Conservation (phyloP, 2,888 invertebrate genomes). For the Orchesellides sinensis region DNA sequence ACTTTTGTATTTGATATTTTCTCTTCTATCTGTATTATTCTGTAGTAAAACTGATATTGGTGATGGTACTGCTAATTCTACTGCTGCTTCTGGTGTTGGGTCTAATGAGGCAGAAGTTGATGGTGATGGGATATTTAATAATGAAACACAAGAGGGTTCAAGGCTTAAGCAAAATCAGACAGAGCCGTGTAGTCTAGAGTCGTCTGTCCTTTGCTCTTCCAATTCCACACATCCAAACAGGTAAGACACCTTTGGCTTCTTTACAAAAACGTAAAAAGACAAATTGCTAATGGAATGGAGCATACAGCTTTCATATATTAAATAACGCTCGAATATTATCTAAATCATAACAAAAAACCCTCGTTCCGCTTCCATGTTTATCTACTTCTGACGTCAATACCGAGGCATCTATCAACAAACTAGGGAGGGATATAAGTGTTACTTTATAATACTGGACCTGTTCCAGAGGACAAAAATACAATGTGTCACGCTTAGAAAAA, state of each 20-base stretch:
- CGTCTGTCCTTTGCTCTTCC: constrained; percentile 68
- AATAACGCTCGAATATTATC: no score
- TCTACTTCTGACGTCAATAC: no score
- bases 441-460: constrained; percentile 50
- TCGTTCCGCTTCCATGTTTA: no score
- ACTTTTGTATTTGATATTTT: background rate
- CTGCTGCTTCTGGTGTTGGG: constrained; percentile 34
- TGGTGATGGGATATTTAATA: constrained; percentile 59
- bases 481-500: no score
- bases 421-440: no score
- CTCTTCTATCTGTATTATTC: constrained; percentile 14
- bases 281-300: no score
- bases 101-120: constrained; percentile 39
- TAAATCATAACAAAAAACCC: no score
- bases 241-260: constrained; percentile 60
- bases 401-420: no score
- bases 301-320: no score
- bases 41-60: constrained; percentile 43
- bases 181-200: constrained; percentile 70
- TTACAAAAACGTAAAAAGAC: constrained; percentile 8
- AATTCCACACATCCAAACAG: constrained; percentile 67
- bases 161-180: constrained; percentile 59
- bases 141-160: constrained; percentile 58
- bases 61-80: constrained; percentile 30
- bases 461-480: constrained; percentile 59